Evolutionary conservation across 2,888 invertebrate species (phyloP).

Genomic region (Pteria penguin): DNA sequence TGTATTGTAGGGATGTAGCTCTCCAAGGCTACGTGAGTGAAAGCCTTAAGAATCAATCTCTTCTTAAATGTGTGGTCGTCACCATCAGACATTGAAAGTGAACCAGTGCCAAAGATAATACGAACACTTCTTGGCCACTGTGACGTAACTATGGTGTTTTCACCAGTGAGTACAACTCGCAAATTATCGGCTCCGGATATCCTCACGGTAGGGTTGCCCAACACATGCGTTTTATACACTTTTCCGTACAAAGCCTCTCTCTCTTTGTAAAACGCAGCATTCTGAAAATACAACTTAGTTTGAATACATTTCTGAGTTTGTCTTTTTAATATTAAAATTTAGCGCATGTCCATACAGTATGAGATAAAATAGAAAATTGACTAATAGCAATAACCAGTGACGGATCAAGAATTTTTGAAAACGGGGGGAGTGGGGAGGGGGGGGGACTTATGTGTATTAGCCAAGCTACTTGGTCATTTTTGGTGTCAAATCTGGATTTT

Average conservation of each 20-base stretch:
- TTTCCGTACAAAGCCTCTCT: slow-evolving; percentile 61
- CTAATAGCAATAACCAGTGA: too few species aligned
- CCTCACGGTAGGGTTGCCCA: slow-evolving; percentile 72
- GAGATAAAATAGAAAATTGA: not conserved
- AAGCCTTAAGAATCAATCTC: slow-evolving; percentile 54
- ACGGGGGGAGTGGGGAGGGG: too few species aligned
- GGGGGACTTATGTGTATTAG: too few species aligned
- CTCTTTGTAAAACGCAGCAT: slow-evolving; percentile 52
- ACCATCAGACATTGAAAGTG: slow-evolving; percentile 62
- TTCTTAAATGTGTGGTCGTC: slow-evolving; percentile 57
- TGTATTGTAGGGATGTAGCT: slow-evolving; percentile 52
- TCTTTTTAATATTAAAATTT: too few species aligned
- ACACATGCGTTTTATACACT: slow-evolving; percentile 74
- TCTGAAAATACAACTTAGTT: slow-evolving; percentile 49
- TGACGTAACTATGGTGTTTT: slow-evolving; percentile 62
- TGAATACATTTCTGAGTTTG: too few species aligned
- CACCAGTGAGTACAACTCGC: slow-evolving; percentile 64
- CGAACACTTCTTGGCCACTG: slow-evolving; percentile 65
- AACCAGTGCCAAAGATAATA: slow-evolving; percentile 62
- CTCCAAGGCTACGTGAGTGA: slow-evolving; percentile 52
- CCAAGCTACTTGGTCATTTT: too few species aligned
- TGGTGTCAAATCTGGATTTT: too few species aligned
- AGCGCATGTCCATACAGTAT: too few species aligned
- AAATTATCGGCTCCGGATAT: slow-evolving; percentile 71
- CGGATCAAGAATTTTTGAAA: too few species aligned